Percentiles rank a stretch among this genome's conserved stretches.
Evolutionary conservation across 2,113 vertebrate species (phyloP).

Genomic region (Erythrocebus patas): DNA sequence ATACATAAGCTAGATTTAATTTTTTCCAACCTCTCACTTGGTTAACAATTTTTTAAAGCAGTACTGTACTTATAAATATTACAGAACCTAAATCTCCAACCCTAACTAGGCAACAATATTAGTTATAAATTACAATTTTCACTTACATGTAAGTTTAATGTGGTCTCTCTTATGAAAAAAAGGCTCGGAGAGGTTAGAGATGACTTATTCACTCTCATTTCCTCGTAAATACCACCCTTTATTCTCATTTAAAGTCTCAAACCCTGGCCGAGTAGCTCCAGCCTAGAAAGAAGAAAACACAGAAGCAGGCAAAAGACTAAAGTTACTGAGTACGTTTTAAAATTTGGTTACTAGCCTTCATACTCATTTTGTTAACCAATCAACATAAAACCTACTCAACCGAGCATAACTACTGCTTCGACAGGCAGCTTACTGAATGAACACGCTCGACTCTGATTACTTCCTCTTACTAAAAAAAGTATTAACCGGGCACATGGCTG

Average conservation of each 20-base stretch:
- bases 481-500: background rate
- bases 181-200: background rate
- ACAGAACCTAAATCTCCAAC: background rate
- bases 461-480: background rate
- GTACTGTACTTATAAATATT: background rate
- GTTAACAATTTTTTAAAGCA: background rate
- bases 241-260: conserved; percentile 47
- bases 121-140: conserved; percentile 27
- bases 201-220: conserved; percentile 51
- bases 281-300: conserved; percentile 44
- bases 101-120: background rate
- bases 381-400: background rate
- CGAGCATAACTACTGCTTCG: background rate
- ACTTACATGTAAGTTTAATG: conserved; percentile 50
- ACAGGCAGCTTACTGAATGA: background rate
- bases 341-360: background rate
- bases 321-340: background rate
- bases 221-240: conserved; percentile 37
- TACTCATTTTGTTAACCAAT: background rate
- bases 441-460: background rate
- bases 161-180: conserved; percentile 37
- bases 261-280: conserved; percentile 14
- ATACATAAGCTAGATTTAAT: background rate
- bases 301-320: background rate
- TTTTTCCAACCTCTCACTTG: background rate